Evolutionary conservation across 2,113 vertebrate genomes (phyloP).

Genomic region (Pangasianodon hypophthalmus): DNA sequence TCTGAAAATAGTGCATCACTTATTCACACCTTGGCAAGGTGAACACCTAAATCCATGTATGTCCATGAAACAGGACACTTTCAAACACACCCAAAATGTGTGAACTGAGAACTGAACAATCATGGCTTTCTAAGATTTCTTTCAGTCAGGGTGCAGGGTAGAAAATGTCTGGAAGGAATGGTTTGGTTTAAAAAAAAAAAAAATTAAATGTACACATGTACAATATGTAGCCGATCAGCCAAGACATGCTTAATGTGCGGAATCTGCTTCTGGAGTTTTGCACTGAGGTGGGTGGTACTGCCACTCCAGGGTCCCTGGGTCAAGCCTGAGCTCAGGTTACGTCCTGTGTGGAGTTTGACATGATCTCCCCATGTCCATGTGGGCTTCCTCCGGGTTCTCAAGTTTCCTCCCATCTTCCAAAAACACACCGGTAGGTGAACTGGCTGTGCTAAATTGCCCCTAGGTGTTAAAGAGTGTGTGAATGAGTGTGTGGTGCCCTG

Average conservation of each 20-base stretch:
- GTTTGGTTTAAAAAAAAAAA: background rate
- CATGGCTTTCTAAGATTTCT: background rate
- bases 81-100: background rate
- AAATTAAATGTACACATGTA: background rate
- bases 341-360: background rate
- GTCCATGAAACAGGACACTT: background rate
- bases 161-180: background rate
- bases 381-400: background rate
- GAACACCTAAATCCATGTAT: background rate
- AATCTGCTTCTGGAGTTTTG: background rate
- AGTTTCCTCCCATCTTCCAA: background rate
- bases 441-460: no score
- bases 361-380: background rate
- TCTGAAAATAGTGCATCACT: constrained; percentile 14
- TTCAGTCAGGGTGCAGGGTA: background rate
- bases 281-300: background rate
- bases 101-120: background rate
- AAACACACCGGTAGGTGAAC: background rate
- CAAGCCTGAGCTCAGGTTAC: background rate
- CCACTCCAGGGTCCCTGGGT: background rate
- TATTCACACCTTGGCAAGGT: background rate
- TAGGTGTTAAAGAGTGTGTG: background rate
- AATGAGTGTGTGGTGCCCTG: background rate
- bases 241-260: background rate
- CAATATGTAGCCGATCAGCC: background rate